Evolutionary conservation across 2,113 vertebrate species (phyloP).

Genomic region (Anthoscopus minutus): DNA sequence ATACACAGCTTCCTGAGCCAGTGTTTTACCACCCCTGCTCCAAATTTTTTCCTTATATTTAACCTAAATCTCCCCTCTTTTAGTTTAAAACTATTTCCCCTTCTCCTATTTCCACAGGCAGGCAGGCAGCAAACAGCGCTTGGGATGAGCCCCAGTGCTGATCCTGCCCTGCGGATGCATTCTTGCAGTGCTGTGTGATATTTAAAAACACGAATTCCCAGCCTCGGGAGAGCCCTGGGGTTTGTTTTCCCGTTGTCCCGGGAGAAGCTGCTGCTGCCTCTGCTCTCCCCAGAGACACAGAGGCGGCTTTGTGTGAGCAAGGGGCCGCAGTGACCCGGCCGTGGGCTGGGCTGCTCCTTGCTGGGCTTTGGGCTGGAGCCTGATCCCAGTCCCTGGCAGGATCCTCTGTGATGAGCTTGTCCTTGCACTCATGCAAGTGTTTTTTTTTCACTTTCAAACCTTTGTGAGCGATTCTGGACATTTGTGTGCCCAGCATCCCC

Average conservation of each 20-base stretch:
- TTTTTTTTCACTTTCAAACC: neutral
- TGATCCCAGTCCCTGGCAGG: neutral
- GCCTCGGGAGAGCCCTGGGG: neutral
- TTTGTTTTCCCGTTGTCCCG: neutral
- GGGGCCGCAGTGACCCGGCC: neutral
- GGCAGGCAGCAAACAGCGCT: neutral
- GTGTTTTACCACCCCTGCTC: neutral
- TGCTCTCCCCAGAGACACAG: neutral
- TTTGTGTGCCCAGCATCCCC: neutral
- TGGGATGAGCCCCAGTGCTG: rapidly evolving
- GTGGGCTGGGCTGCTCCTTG: neutral
- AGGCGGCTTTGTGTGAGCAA: neutral
- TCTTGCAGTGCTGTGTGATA: neutral
- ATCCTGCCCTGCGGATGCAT: neutral
- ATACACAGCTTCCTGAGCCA: neutral
- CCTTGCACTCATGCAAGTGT: neutral
- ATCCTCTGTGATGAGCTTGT: rapidly evolving
- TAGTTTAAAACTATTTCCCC: neutral
- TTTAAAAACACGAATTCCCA: neutral
- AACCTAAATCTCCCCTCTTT: neutral
- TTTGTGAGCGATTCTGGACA: neutral
- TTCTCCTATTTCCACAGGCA: neutral
- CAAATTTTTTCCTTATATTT: neutral
- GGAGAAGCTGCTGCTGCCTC: neutral
- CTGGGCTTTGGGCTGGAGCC: neutral